Conservation (phyloP, 2,797 vertebrate species). For the Microcaecilia unicolor region DNA sequence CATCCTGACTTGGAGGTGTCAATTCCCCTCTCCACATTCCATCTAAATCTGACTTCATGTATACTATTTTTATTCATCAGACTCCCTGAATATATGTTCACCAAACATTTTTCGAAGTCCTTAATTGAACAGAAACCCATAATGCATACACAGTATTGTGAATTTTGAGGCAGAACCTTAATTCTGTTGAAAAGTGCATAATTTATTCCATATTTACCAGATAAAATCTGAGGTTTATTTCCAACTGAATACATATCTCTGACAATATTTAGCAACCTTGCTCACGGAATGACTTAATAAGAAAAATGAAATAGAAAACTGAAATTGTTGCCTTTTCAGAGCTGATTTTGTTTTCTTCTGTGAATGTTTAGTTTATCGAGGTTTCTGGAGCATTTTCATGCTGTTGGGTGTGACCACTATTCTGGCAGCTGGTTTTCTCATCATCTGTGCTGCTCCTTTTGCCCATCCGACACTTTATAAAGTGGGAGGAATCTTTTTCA, state of each 20-base stretch:
- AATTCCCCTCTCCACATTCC: no score
- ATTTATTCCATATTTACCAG: conserved; percentile 3
- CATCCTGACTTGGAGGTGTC: no score
- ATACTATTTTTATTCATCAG: no score
- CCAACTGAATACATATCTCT: not conserved
- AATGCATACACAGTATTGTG: not conserved
- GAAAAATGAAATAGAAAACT: not conserved
- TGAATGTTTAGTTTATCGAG: conserved; percentile 76
- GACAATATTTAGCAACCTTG: no score
- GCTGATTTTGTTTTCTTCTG: not conserved
- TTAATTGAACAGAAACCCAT: no score
- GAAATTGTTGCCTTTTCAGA: no score
- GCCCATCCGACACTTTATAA: conserved; percentile 81
- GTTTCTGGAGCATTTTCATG: conserved; percentile 92
- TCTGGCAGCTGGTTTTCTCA: conserved; percentile 74
- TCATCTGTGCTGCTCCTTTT: conserved; percentile 93
- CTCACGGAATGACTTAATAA: no score
- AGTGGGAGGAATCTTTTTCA: conserved; percentile 78
- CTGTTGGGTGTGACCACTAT: conserved; percentile 76
- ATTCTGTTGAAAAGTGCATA: not conserved
- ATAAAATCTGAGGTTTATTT: not conserved
- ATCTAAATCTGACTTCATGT: no score
- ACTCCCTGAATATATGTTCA: no score
- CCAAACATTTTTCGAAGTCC: no score
- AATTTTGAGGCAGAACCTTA: no score